Base-by-base conservation (phyloP, 2,888 invertebrate species). In the Argynnis bischoffii region DNA sequence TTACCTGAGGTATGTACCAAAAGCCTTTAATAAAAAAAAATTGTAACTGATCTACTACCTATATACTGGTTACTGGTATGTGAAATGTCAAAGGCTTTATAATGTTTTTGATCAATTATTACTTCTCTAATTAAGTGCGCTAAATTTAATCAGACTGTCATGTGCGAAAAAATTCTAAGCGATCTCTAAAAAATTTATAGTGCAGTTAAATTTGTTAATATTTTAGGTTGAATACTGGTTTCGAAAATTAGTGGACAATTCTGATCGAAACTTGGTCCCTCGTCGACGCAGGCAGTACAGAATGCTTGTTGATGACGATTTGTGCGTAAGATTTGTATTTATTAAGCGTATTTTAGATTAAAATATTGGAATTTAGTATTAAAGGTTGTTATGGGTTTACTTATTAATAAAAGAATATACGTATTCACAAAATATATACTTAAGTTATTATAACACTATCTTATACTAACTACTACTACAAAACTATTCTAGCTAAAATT, bases 221-320 rank as follows among this genome's bases (percentile, higher is more conserved):
- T 61, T 66, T 35, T 76, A 92, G 92, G 92, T 92, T 78, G 92
- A 92, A 73, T 92, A 86, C 75, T 92, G 92, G 92, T 92, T 90
- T 74, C 87, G 88, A 67, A 92, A 89, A 78, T 80, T 92, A 75
- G 76, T 89, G 79, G 89, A 90, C 78, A 89, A 91, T 4, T 79
- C 86, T 8, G 92, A 92, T 55, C 86, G 88, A 68, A 81, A 79
- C 74, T 75, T 79, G 76, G 70, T 81, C 59, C 84, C 87, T 53
- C 86, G 90, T 2, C 86, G 91, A 13, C 88, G 90, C 55, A 85
- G 90, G 50, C 91, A 90, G 72, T 88, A 85, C 80, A 82, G 86
- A 69, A 86, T 86, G 81, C 78, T 86, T 57, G 81, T 85, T 6
- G 89, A 90, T 75, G 89, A 90, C 65, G 87, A 92, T 88, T 91